Evolutionary conservation across 2,888 invertebrate genomes (phyloP).

Genomic region (Phyllotreta cruciferae): DNA sequence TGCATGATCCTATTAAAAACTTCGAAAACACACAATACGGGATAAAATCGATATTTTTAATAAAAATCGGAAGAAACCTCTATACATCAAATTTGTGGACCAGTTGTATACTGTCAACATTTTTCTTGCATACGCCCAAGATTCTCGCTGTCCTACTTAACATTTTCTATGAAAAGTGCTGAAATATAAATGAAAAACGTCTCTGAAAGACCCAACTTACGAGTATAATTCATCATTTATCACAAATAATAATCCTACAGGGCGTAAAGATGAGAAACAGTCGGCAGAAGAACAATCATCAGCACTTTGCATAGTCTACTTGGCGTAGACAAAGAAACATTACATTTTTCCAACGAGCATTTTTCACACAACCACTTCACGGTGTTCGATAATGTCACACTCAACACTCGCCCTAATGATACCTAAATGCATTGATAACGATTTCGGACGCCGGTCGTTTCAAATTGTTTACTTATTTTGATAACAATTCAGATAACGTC

Average conservation of each 20-base stretch:
- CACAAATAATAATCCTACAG: constrained; percentile 42
- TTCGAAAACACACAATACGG: constrained; percentile 32
- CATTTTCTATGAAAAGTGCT: constrained; percentile 49
- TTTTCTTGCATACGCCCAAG: constrained; percentile 57
- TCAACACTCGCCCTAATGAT: constrained; percentile 38
- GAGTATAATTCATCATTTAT: constrained; percentile 38
- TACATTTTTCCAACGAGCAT: constrained; percentile 55
- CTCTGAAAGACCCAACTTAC: constrained; percentile 44
- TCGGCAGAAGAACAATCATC: constrained; percentile 47
- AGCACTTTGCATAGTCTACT: constrained; percentile 54
- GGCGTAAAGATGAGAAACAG: constrained; percentile 42
- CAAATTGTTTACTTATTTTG: constrained; percentile 48
- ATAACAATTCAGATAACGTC: constrained; percentile 47
- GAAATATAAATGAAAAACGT: constrained; percentile 33
- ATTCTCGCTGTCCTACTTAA: constrained; percentile 56
- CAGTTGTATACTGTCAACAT: constrained; percentile 55
- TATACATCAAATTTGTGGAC: constrained; percentile 57
- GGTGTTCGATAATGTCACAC: constrained; percentile 38
- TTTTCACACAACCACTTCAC: constrained; percentile 49
- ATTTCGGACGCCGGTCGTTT: constrained; percentile 41
- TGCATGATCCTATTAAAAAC: constrained; percentile 36
- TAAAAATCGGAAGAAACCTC: constrained; percentile 54
- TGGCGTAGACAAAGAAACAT: constrained; percentile 58
- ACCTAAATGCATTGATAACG: constrained; percentile 43
- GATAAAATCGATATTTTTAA: constrained; percentile 55